phyloP scores from a whole-genome alignment of 2,113 vertebrate genomes.

The Mormyrus lacerda region DNA sequence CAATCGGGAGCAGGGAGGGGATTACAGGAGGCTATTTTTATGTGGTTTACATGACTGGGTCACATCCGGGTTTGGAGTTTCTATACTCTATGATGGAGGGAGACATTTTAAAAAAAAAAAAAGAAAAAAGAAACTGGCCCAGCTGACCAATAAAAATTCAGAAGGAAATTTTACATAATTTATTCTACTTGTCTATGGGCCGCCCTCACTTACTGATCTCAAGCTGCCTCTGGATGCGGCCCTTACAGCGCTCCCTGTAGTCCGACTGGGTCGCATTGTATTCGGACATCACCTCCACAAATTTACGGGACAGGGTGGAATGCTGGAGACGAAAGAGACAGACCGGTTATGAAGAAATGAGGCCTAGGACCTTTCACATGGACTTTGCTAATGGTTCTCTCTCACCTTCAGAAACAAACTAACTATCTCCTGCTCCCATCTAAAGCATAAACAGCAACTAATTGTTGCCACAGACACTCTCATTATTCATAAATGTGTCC shows the following conservation, averaged over 20 bases:
- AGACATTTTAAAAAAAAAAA: background rate
- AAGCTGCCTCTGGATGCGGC: slow-evolving; percentile 82
- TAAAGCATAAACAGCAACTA: background rate
- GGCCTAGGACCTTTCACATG: background rate
- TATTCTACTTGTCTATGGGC: background rate
- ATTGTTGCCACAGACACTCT: background rate
- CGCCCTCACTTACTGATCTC: slow-evolving; percentile 79
- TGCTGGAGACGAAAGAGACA: slow-evolving; percentile 54
- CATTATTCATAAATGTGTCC: background rate
- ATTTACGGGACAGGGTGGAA: slow-evolving; percentile 82
- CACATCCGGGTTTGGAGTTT: background rate
- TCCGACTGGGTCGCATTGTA: slow-evolving; percentile 89
- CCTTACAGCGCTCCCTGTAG: slow-evolving; percentile 90
- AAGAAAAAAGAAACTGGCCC: background rate
- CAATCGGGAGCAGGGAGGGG: slow-evolving; percentile 12
- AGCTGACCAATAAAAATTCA: background rate
- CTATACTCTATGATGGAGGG: background rate
- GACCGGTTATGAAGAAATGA: background rate
- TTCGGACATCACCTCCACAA: slow-evolving; percentile 91
- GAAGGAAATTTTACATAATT: background rate
- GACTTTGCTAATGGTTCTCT: background rate
- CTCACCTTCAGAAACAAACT: background rate
- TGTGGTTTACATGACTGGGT: slow-evolving; percentile 9
- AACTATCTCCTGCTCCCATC: no score
- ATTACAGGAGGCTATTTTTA: slow-evolving; percentile 39